Percentiles rank a stretch among this genome's conserved stretches.
Conservation (phyloP, 2,888 invertebrate genomes). For the Calameuta pallipes region DNA sequence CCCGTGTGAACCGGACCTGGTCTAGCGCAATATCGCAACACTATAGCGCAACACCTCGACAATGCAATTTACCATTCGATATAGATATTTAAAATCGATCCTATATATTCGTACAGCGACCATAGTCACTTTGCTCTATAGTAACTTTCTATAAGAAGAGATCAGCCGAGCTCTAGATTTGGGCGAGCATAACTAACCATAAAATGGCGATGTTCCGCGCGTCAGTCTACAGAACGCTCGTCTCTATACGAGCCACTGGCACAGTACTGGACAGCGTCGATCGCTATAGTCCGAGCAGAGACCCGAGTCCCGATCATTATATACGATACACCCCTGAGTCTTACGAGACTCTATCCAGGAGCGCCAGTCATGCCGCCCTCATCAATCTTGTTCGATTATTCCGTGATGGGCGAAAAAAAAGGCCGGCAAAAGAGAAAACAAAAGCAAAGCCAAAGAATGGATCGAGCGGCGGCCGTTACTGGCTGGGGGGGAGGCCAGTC, state of each 20-base stretch:
- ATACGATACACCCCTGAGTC: neutral
- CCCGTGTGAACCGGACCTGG: neutral
- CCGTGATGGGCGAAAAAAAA: conserved; percentile 62
- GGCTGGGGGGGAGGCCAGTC: conserved; percentile 16
- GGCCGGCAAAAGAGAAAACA: conserved; percentile 30
- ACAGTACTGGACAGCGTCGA: neutral
- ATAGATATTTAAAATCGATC: too few relatives aligned
- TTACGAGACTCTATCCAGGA: neutral
- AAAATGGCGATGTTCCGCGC: conserved; percentile 56
- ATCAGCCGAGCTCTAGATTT: neutral
- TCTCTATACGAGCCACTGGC: conserved; percentile 19
- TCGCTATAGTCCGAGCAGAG: neutral
- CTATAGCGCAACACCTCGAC: neutral
- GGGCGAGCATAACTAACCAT: conserved; percentile 32
- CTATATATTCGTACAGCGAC: too few relatives aligned
- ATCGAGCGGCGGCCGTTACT: conserved; percentile 14
- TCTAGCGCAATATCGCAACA: neutral
- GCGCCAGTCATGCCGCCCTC: conserved; percentile 62
- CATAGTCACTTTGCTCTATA: neutral
- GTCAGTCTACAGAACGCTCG: conserved; percentile 35
- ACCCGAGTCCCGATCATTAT: neutral
- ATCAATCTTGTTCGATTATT: conserved; percentile 67
- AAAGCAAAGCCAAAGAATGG: conserved; percentile 41
- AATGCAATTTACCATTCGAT: neutral
- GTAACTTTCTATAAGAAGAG: neutral